Percentiles rank a stretch among this genome's conserved stretches.
These are phyloP conservation scores for Macaca fascicularis DNA, from an alignment of 2,113 vertebrate species.

Conservation along the genomic window DNA sequence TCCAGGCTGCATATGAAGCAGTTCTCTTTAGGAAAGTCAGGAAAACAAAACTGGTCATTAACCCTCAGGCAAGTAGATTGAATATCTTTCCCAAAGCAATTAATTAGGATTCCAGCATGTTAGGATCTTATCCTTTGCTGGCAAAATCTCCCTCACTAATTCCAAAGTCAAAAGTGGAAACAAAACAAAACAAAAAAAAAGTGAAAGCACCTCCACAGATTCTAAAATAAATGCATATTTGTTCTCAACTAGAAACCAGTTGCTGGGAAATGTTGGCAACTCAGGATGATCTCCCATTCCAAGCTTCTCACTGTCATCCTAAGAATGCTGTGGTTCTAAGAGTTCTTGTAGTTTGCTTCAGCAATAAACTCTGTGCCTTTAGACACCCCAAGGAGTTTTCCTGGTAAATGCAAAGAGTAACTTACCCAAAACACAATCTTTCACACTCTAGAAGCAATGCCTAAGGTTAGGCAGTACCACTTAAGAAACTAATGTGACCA, in stretches of 20 bases:
- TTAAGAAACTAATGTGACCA: neutral
- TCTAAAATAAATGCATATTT: neutral
- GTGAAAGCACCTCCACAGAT: neutral
- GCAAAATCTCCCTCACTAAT: neutral
- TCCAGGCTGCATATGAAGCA: neutral
- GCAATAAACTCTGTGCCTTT: neutral
- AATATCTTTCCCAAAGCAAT: neutral
- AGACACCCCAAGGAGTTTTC: neutral
- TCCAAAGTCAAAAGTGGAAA: slow-evolving; percentile 38
- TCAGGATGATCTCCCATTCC: neutral
- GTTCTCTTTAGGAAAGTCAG: neutral
- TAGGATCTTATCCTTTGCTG: neutral
- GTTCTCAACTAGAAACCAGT: slow-evolving; percentile 2
- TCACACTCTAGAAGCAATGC: neutral
- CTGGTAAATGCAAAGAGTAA: neutral
- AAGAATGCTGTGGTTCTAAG: neutral
- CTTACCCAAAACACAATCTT: neutral
- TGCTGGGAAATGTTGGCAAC: neutral
- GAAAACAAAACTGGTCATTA: neutral
- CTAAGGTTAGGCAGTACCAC: neutral
- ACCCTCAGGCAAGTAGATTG: neutral
- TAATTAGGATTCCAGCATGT: neutral
- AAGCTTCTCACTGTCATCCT: neutral
- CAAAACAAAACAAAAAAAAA: neutral
- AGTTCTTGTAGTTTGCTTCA: neutral